Evolutionary conservation across 1,140 invertebrate species (phyloP).

Genomic region (Zaprionus tsacasi): DNA sequence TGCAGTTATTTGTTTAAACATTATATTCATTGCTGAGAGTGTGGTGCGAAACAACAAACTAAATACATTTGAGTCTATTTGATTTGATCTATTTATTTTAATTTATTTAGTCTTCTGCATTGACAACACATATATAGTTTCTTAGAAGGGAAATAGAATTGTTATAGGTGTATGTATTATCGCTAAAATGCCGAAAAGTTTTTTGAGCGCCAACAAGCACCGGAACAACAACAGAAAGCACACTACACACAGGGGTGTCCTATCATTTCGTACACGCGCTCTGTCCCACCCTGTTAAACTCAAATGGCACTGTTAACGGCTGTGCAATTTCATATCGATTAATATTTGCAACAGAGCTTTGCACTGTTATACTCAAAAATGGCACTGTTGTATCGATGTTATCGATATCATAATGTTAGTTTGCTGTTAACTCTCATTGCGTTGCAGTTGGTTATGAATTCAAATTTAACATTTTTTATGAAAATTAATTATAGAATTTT

Average conservation of each 20-base stretch:
- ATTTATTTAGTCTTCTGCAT: slow-evolving; percentile 25
- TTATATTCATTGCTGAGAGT: slow-evolving; percentile 11
- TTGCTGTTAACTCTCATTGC: neutral
- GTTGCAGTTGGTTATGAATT: too few relatives aligned
- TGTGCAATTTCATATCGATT: neutral
- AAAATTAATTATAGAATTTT: too few relatives aligned
- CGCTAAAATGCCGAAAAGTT: slow-evolving; percentile 44
- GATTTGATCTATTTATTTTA: slow-evolving; percentile 22
- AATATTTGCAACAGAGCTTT: neutral
- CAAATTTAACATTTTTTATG: too few relatives aligned
- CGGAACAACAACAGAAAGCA: slow-evolving; percentile 58
- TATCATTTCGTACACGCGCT: slow-evolving; percentile 22
- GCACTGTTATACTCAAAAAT: slow-evolving; percentile 33
- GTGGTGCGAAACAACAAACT: slow-evolving; percentile 15
- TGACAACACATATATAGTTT: slow-evolving; percentile 53
- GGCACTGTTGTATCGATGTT: neutral
- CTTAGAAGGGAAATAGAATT: slow-evolving; percentile 6
- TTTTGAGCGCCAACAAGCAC: slow-evolving; percentile 67
- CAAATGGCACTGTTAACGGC: neutral
- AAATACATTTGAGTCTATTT: slow-evolving; percentile 27
- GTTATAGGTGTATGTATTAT: slow-evolving; percentile 8
- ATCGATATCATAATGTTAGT: neutral
- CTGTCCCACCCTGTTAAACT: slow-evolving; percentile 30
- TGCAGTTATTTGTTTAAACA: slow-evolving; percentile 54
- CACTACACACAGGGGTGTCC: slow-evolving; percentile 40